phyloP scores from a whole-genome alignment of 2,797 vertebrate genomes.

The Clarias laeviceps region DNA sequence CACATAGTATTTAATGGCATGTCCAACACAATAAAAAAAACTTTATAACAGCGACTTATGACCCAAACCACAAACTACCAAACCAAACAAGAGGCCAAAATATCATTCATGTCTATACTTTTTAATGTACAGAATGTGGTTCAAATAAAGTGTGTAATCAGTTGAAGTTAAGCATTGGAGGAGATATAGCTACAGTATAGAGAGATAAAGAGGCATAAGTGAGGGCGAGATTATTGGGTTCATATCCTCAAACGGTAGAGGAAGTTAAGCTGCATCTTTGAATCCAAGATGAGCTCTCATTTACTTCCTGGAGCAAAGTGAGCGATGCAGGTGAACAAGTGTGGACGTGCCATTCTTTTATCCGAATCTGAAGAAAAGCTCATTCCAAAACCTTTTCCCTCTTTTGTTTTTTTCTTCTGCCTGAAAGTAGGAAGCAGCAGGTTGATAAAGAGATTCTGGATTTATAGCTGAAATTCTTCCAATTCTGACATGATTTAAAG shows the following conservation, averaged over 20 bases:
- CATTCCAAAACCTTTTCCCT: constrained; percentile 51
- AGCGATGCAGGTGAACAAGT: constrained; percentile 43
- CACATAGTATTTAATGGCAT: background rate
- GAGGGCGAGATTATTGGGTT: background rate
- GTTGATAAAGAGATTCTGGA: too few relatives aligned
- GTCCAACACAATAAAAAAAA: background rate
- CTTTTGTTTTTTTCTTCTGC: constrained; percentile 29
- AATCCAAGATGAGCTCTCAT: constrained; percentile 37
- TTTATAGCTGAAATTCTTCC: background rate
- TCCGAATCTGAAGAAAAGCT: constrained; percentile 40
- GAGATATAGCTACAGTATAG: background rate
- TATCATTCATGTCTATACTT: background rate
- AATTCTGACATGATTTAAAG: background rate
- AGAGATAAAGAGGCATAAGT: background rate
- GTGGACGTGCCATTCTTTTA: constrained; percentile 19
- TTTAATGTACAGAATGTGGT: background rate
- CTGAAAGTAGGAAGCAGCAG: constrained; percentile 11
- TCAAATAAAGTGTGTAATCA: background rate
- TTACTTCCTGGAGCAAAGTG: constrained; percentile 49
- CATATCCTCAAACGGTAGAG: constrained; percentile 11
- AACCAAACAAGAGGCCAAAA: background rate
- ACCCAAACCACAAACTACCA: background rate
- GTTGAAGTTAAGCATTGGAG: background rate
- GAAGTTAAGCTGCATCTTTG: constrained; percentile 43
- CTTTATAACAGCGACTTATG: background rate